A percentile compares a stretch with the other conserved stretches of the same genome.
Evolutionary conservation across 1,140 invertebrate species (phyloP).

Genomic region (Drosophila setifemur): DNA sequence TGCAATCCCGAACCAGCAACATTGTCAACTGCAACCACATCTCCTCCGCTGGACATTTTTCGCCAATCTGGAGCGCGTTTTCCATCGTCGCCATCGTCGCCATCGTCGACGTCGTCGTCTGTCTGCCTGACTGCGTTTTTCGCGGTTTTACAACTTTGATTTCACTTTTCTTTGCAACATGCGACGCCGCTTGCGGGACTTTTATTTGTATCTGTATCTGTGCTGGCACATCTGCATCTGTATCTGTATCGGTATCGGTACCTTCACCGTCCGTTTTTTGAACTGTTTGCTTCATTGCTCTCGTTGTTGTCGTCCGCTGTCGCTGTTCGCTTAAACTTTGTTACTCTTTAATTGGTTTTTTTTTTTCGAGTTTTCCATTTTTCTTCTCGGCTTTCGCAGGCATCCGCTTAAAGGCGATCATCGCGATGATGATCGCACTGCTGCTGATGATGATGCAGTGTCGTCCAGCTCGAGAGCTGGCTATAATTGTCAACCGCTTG

Average conservation of each 20-base stretch:
- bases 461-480: constrained; percentile 41
- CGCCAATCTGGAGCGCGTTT: constrained; percentile 73
- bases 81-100: constrained; percentile 47
- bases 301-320: constrained; percentile 59
- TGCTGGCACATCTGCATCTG: constrained; percentile 34
- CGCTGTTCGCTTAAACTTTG: constrained; percentile 69
- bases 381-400: constrained; percentile 42
- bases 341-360: constrained; percentile 78
- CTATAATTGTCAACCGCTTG: constrained; percentile 73
- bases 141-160: constrained; percentile 81
- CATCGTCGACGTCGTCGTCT: constrained; percentile 39
- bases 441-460: constrained; percentile 56
- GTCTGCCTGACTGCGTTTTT: constrained; percentile 78
- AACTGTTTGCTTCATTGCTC: constrained; percentile 78
- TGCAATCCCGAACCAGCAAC: constrained; percentile 27
- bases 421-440: constrained; percentile 36
- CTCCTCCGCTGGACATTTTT: constrained; percentile 67
- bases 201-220: constrained; percentile 27
- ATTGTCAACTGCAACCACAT: constrained; percentile 64
- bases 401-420: constrained; percentile 39
- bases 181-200: constrained; percentile 48
- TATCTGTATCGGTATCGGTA: constrained; percentile 43
- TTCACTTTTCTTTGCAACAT: constrained; percentile 81
- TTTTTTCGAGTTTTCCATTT: constrained; percentile 33
- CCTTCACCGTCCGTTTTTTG: constrained; percentile 79